phyloP scores from a whole-genome alignment of 2,888 invertebrate genomes.

The Ectemnius cavifrons region DNA sequence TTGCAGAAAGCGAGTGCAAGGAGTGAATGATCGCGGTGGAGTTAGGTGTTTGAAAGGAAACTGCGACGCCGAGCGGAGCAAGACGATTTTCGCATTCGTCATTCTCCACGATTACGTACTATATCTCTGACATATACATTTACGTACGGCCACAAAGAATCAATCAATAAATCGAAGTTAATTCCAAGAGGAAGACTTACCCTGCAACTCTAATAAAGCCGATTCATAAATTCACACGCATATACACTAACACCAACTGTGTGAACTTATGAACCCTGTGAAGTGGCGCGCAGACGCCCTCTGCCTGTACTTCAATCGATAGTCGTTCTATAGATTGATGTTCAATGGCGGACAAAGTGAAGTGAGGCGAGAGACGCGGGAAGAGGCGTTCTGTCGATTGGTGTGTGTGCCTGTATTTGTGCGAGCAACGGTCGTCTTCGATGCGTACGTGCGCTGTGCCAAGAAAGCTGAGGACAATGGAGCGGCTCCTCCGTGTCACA shows the following conservation, averaged over 20 bases:
- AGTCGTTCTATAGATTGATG: no score
- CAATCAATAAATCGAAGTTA: not conserved
- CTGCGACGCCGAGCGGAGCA: constrained; percentile 26
- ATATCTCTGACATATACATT: not conserved
- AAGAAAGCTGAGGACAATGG: constrained; percentile 77
- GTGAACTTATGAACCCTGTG: no score
- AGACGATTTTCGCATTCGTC: constrained; percentile 18
- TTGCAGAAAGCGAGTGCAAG: constrained; percentile 74
- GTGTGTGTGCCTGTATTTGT: no score
- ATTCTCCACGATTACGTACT: not conserved
- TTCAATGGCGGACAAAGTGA: no score
- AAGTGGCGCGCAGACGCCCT: no score
- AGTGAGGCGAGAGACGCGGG: no score
- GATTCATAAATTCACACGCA: no score
- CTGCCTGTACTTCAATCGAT: no score
- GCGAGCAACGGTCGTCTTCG: not conserved
- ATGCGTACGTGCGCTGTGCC: constrained; percentile 61
- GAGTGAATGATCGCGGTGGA: constrained; percentile 75
- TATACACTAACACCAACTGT: no score
- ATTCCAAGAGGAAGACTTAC: no score
- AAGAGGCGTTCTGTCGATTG: no score
- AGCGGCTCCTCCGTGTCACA: constrained; percentile 76
- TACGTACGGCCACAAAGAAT: not conserved
- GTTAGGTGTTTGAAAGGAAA: constrained; percentile 66
- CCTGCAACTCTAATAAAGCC: no score